Conservation (phyloP, 2,888 invertebrate species). For the Halictus ligatus region DNA sequence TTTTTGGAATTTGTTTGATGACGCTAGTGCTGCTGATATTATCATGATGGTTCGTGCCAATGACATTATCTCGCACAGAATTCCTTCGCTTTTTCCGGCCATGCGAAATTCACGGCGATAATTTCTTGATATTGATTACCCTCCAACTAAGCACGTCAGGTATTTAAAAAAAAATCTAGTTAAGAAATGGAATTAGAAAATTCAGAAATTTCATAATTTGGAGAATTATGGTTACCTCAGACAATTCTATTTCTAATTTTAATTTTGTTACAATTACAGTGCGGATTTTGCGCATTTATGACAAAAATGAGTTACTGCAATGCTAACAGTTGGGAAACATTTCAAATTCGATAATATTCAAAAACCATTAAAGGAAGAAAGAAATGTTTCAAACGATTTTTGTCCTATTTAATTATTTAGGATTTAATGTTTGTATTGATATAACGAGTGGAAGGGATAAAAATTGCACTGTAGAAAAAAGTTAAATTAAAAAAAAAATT, state of each 20-base stretch:
- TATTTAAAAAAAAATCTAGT: neutral
- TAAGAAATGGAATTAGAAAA: neutral
- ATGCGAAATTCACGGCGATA: neutral
- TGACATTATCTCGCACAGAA: neutral
- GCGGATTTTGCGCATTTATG: neutral
- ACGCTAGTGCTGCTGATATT: conserved; percentile 34
- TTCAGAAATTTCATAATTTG: neutral
- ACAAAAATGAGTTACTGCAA: neutral
- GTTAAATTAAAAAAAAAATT: no score
- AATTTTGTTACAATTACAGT: neutral
- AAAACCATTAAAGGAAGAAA: no score
- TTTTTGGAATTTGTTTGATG: conserved; percentile 52
- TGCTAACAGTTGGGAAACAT: neutral
- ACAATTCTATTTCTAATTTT: neutral
- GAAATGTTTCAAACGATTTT: no score
- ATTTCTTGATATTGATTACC: neutral
- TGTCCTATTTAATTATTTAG: neutral
- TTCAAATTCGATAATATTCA: neutral
- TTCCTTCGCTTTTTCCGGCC: neutral
- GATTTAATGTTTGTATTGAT: neutral
- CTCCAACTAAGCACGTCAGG: no score
- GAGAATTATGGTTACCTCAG: neutral
- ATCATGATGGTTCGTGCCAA: conserved; percentile 19
- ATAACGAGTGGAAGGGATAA: no score
- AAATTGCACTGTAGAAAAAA: no score